These are phyloP conservation scores for Incurvaria masculella DNA, from an alignment of 2,888 invertebrate genomes.

Conservation along the genomic window DNA sequence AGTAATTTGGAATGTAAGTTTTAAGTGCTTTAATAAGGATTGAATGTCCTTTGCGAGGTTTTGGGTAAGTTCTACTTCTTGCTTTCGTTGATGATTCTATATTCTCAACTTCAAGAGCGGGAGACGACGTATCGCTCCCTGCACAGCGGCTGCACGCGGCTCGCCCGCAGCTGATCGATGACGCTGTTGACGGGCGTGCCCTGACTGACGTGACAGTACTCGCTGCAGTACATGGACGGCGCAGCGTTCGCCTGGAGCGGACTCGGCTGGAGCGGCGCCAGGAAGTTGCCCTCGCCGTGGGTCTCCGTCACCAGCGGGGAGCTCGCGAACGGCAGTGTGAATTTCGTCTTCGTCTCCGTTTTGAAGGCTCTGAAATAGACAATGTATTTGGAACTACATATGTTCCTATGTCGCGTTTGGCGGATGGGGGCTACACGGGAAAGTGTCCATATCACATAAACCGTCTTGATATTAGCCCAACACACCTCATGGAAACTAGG, in stretches of 20 bases:
- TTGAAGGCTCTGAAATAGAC: conserved; percentile 38
- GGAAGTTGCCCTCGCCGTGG: conserved; percentile 36
- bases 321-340: conserved; percentile 29
- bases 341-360: conserved; percentile 40
- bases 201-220: conserved; percentile 42
- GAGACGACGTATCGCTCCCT: conserved; percentile 30
- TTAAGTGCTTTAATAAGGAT: no score
- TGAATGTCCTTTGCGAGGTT: no score
- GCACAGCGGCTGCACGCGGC: conserved; percentile 28
- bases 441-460: no score
- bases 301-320: conserved; percentile 34
- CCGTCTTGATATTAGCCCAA: no score
- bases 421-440: no score
- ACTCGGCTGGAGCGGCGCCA: conserved; percentile 41
- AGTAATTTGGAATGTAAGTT: no score
- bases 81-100: no score
- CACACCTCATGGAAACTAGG: no score
- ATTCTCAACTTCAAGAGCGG: no score
- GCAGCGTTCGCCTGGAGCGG: conserved; percentile 45
- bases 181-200: conserved; percentile 38
- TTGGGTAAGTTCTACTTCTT: no score
- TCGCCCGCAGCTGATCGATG: conserved; percentile 32
- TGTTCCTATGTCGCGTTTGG: no score
- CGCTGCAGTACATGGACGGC: conserved; percentile 50
- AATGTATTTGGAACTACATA: no score